Conservation (phyloP, 2,888 invertebrate species). For the Temnothorax ravouxi region DNA sequence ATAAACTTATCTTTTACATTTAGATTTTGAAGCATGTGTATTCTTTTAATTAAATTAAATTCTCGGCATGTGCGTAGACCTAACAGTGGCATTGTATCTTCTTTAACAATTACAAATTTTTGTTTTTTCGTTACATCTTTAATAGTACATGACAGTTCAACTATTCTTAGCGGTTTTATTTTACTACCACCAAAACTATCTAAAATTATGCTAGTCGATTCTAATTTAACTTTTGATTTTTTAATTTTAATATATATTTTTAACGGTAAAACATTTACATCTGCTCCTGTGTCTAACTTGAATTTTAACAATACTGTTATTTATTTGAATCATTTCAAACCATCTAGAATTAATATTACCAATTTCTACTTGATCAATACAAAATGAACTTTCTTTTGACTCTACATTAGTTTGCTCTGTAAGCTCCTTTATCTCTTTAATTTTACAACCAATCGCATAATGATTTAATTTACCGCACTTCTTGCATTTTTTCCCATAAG, state of each 20-base stretch:
- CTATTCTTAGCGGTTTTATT: not conserved
- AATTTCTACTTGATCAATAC: too few relatives aligned
- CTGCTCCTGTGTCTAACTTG: too few relatives aligned
- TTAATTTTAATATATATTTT: not conserved
- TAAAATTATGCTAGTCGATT: not conserved
- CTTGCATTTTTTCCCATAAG: too few relatives aligned
- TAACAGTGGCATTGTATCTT: not conserved
- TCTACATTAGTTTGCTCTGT: too few relatives aligned
- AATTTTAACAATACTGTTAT: too few relatives aligned
- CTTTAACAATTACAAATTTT: not conserved
- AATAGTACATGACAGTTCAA: not conserved
- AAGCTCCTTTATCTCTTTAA: too few relatives aligned
- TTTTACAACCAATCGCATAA: too few relatives aligned
- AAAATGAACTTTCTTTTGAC: too few relatives aligned
- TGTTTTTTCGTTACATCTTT: not conserved
- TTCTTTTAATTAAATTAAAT: conserved; percentile 1
- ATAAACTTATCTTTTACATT: not conserved
- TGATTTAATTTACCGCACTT: too few relatives aligned
- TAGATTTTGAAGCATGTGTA: not conserved
- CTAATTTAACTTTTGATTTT: not conserved
- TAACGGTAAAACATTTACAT: too few relatives aligned
- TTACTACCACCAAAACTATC: not conserved
- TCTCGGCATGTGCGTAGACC: not conserved
- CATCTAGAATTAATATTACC: too few relatives aligned
- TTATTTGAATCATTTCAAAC: too few relatives aligned